These are phyloP conservation scores for Brachypteracias leptosomus DNA, from an alignment of 2,113 vertebrate genomes.

Conservation along the genomic window DNA sequence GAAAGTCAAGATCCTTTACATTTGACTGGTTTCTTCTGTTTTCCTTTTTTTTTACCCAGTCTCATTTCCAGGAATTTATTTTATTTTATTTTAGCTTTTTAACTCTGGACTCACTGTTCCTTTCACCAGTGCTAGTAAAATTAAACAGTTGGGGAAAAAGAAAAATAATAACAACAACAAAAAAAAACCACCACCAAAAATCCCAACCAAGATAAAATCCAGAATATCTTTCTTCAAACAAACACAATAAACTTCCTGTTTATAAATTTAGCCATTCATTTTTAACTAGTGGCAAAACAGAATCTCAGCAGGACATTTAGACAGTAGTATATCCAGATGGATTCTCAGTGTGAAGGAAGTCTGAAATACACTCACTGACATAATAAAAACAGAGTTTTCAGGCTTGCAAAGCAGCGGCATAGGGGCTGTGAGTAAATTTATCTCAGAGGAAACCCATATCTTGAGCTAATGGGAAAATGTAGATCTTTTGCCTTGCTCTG, in stretches of 20 bases:
- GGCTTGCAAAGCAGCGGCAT: slow-evolving; percentile 34
- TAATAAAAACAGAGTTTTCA: slow-evolving; percentile 50
- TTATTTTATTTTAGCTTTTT: slow-evolving; percentile 17
- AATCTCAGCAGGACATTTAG: slow-evolving; percentile 55
- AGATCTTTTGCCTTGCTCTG: slow-evolving; percentile 57
- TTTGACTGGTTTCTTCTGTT: neutral
- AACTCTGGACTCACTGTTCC: neutral
- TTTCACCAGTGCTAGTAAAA: neutral
- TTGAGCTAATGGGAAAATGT: slow-evolving; percentile 70
- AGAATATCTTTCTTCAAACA: neutral
- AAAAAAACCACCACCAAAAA: neutral
- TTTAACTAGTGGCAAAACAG: slow-evolving; percentile 54
- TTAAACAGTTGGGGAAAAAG: neutral
- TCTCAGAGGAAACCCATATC: slow-evolving; percentile 53
- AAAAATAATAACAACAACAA: too few species aligned
- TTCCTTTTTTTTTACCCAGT: neutral
- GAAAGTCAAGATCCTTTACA: neutral
- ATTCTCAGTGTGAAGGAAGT: slow-evolving; percentile 67
- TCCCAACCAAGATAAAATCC: neutral
- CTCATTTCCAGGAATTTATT: slow-evolving; percentile 4
- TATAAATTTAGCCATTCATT: slow-evolving; percentile 51
- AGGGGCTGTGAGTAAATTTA: slow-evolving; percentile 48
- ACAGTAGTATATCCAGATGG: slow-evolving; percentile 65
- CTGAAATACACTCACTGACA: slow-evolving; percentile 59
- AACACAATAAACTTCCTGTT: slow-evolving; percentile 41